Conservation (phyloP, 2,888 invertebrate genomes). For the Lochmaea crataegi region DNA sequence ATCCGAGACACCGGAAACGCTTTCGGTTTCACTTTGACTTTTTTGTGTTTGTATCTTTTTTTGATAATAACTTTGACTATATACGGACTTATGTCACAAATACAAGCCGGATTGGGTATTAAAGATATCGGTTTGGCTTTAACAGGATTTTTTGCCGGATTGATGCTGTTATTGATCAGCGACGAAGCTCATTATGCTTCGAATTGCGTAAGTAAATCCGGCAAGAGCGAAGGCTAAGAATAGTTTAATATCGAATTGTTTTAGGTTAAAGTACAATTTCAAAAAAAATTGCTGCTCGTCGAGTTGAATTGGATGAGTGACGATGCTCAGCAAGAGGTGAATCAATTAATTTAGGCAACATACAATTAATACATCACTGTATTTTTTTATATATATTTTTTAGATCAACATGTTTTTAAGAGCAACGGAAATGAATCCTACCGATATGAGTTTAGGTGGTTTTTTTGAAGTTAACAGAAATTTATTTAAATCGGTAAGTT, state of each 20-base stretch:
- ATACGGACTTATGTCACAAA: slow-evolving; percentile 78
- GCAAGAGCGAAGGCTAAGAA: background rate
- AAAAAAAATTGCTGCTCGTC: slow-evolving; percentile 78
- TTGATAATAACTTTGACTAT: slow-evolving; percentile 80
- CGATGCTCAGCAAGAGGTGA: slow-evolving; percentile 76
- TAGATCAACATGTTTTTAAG: slow-evolving; percentile 79
- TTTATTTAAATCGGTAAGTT: slow-evolving; percentile 79
- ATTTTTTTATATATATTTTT: slow-evolving; percentile 33
- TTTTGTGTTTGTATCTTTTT: slow-evolving; percentile 76
- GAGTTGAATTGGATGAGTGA: slow-evolving; percentile 82
- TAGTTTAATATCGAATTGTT: slow-evolving; percentile 34
- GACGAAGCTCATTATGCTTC: slow-evolving; percentile 81
- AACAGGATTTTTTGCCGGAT: slow-evolving; percentile 75
- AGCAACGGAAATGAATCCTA: slow-evolving; percentile 82
- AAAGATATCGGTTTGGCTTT: slow-evolving; percentile 78
- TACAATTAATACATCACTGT: too few species aligned
- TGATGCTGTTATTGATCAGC: slow-evolving; percentile 77
- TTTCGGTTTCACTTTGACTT: slow-evolving; percentile 76
- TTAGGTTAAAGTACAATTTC: slow-evolving; percentile 76
- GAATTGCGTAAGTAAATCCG: slow-evolving; percentile 69
- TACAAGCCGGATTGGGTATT: slow-evolving; percentile 78
- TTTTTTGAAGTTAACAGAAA: slow-evolving; percentile 79
- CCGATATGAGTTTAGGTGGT: slow-evolving; percentile 78
- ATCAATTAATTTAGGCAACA: slow-evolving; percentile 14
- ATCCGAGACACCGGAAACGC: slow-evolving; percentile 76